phyloP scores from a whole-genome alignment of 2,888 invertebrate species.

The Melipona bicolor region DNA sequence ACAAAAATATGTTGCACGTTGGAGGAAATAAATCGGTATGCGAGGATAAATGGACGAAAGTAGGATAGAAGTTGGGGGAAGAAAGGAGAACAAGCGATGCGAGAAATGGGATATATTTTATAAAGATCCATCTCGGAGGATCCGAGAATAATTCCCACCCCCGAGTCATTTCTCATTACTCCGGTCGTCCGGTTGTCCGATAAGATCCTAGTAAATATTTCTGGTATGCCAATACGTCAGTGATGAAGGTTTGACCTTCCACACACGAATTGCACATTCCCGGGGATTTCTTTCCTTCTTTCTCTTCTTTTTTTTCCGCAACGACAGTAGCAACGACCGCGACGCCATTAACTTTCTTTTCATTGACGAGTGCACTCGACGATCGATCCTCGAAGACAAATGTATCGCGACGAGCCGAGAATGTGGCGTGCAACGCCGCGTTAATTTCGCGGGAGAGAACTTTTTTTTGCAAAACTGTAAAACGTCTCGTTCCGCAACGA shows the following conservation, averaged over 20 bases:
- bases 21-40: slow-evolving; percentile 1
- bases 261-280: slow-evolving; percentile 6
- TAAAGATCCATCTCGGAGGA: slow-evolving; percentile 38
- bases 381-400: slow-evolving; percentile 36
- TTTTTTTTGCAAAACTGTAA: not conserved
- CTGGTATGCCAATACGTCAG: not conserved
- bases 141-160: slow-evolving; percentile 10
- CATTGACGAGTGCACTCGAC: slow-evolving; percentile 19
- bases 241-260: slow-evolving; percentile 9
- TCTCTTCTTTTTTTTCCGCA: not conserved
- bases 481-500: slow-evolving; percentile 7
- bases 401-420: slow-evolving; percentile 10
- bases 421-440: not conserved
- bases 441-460: slow-evolving; percentile 11
- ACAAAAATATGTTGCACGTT: not conserved
- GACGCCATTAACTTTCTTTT: slow-evolving; percentile 16
- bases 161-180: slow-evolving; percentile 59
- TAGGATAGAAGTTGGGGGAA: not conserved
- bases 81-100: slow-evolving; percentile 9
- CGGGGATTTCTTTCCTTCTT: not conserved
- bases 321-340: not conserved
- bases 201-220: slow-evolving; percentile 62
- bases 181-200: slow-evolving; percentile 23
- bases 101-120: slow-evolving; percentile 47
- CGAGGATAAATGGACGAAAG: not conserved